These are phyloP conservation scores for Chondrilla cf. caribensis DNA, from an alignment of 37 sponge, comb jelly and placozoan genomes.

Conservation along the genomic window DNA sequence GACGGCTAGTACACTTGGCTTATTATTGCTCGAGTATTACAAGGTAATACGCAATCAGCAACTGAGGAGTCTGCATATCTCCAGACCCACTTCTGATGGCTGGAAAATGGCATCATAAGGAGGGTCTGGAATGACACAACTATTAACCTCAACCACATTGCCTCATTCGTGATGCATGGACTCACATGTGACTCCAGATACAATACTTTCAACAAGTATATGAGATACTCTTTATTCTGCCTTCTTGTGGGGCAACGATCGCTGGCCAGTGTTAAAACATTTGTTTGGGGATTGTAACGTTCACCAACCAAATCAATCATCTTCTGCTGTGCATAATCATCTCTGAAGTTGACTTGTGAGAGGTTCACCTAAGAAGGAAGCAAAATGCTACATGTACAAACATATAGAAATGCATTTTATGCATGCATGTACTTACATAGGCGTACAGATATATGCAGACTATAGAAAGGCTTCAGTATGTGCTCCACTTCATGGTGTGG, in stretches of 20 bases:
- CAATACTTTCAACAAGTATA: constrained; percentile 82
- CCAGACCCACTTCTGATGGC: too few species aligned
- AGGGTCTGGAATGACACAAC: too few species aligned
- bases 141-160: too few species aligned
- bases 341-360: constrained; percentile 47
- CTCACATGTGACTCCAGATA: constrained; percentile 82
- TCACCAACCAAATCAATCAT: constrained; percentile 60
- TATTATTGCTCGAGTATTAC: too few species aligned
- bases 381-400: too few species aligned
- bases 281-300: constrained; percentile 41
- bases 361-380: neutral
- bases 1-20: too few species aligned
- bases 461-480: too few species aligned
- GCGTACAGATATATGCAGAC: neutral
- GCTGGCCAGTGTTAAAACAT: constrained; percentile 52
- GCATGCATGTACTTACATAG: constrained; percentile 4
- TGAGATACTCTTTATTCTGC: constrained; percentile 75
- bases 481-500: too few species aligned
- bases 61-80: too few species aligned
- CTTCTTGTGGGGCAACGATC: constrained; percentile 76
- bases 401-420: neutral
- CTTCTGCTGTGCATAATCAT: constrained; percentile 59
- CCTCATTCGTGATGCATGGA: neutral
- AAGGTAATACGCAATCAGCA: too few species aligned
- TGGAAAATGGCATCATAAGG: too few species aligned